Evolutionary conservation across 2,113 vertebrate genomes (phyloP), one percentile per base, ranked within the genome.

Genomic region (Oceanites oceanicus): DNA sequence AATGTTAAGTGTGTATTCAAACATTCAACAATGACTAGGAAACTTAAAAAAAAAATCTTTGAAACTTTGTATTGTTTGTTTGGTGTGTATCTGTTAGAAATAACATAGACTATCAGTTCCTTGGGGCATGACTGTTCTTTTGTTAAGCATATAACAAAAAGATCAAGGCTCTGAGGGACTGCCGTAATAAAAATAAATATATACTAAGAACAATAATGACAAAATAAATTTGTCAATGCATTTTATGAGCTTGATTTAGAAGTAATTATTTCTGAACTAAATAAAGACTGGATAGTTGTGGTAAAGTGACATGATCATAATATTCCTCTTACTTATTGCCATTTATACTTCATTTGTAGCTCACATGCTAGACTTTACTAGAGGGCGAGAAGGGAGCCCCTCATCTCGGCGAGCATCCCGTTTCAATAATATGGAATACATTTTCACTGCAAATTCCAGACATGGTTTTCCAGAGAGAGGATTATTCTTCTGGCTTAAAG

Each of bases 1-100:
- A 97, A 95, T 94, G 96, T 70, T 96, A 79, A 95, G 91, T 70
- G 36, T 88, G 94, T 90, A 95, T 96, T 97, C 91, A 97, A 95
- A 95, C 89, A 66, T 20, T 40, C 87, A 90, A 96, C 95, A 96
- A 95, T 95, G 96, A 86, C 42, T 52, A 92, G 95, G 93, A 92
- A 94, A 94, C 96, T 71, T 11, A 36, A 83, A 94, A 88, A 90
- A 92, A 90, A 68, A 49, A 76, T 52, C 96, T 94, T 94, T 94
- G 93, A 61, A 93, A 94, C 66, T 82, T 65, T 27, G 62, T 73
- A 70, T 94, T 94, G 91, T 96, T 96, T 97, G 92, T 91, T 96
- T 92, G 94, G 91, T 90, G 94, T 77, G 71, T 92, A 66, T 92
- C 92, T 97, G 92, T 95, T 97, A 87, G 94, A 85, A 95, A 79